phyloP scores from a whole-genome alignment of 2,797 vertebrate genomes.

The Emydoidea blandingii region DNA sequence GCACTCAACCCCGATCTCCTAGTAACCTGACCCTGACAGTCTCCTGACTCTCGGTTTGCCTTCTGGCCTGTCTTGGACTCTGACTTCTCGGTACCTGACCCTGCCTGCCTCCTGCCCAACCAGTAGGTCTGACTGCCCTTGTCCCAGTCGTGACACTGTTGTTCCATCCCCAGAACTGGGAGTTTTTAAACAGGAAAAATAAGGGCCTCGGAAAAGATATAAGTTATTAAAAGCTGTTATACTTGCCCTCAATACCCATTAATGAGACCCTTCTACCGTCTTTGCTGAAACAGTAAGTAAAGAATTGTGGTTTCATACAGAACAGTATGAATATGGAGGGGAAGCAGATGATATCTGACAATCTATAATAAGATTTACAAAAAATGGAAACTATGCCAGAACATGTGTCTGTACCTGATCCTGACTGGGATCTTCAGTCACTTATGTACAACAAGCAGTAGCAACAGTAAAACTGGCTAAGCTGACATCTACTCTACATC shows the following conservation, averaged over 20 bases:
- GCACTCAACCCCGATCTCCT: no score
- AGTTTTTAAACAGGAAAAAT: not conserved
- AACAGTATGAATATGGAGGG: not conserved
- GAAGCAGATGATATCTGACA: not conserved
- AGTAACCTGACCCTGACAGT: no score
- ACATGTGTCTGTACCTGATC: not conserved
- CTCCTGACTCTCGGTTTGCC: no score
- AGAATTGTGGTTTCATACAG: not conserved
- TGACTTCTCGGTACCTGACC: no score
- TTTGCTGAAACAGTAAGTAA: not conserved
- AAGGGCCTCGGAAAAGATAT: not conserved
- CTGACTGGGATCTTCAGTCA: not conserved
- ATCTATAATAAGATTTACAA: not conserved
- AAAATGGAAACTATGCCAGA: not conserved
- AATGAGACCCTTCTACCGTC: not conserved
- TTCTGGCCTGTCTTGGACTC: no score
- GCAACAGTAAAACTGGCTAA: not conserved
- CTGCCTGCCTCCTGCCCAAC: no score
- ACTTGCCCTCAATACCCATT: not conserved
- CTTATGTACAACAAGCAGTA: not conserved
- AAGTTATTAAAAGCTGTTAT: not conserved
- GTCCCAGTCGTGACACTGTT: not conserved
- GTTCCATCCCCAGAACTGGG: not conserved
- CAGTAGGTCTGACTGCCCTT: no score
- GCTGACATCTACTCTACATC: not conserved